phyloP scores from a whole-genome alignment of 2,113 vertebrate genomes.

The Rhipidura dahli region DNA sequence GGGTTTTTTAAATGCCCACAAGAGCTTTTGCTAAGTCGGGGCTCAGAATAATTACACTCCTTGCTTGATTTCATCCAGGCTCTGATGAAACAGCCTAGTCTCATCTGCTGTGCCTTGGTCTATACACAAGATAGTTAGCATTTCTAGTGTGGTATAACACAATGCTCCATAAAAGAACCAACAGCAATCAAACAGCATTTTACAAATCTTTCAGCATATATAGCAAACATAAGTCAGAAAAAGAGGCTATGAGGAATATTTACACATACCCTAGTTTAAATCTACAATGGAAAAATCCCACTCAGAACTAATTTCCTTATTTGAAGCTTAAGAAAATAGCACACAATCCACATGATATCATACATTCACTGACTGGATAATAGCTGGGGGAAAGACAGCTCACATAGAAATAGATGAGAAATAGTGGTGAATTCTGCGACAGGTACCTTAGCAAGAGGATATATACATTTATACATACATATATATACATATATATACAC shows the following conservation, averaged over 20 bases:
- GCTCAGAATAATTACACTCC: not conserved
- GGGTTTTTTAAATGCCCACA: not conserved
- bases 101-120: not conserved
- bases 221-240: not conserved
- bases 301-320: not conserved
- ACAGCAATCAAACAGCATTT: not conserved
- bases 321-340: not conserved
- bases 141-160: not conserved
- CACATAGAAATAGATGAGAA: not conserved
- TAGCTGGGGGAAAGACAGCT: not conserved
- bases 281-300: not conserved
- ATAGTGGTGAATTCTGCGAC: not conserved
- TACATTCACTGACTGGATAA: not conserved
- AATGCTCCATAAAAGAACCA: not conserved
- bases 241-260: not conserved
- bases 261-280: not conserved
- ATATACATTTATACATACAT: not conserved
- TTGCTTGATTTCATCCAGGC: not conserved
- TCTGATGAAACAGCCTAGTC: not conserved
- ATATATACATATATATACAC: not conserved
- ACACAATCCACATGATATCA: not conserved
- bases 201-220: not conserved
- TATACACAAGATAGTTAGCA: not conserved
- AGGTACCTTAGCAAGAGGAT: not conserved
- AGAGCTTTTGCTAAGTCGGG: not conserved